A percentile compares a stretch with the other conserved stretches of the same genome.
Conservation (phyloP, 2,797 vertebrate genomes). For the Amniataba percoides region DNA sequence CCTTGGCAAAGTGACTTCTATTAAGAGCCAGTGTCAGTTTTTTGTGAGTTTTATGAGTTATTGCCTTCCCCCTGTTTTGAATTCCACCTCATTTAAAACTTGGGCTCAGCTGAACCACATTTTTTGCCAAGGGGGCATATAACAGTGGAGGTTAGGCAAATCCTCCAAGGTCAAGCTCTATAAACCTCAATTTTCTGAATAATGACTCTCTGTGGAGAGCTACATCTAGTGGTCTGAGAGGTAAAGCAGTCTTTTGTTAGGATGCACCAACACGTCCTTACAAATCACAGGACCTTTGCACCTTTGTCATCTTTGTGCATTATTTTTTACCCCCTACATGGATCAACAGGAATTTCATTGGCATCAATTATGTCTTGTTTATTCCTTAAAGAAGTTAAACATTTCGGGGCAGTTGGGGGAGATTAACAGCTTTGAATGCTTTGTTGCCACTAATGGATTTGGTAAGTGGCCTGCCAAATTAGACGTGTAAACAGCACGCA, state of each 20-base stretch:
- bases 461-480: constrained; percentile 48
- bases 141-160: constrained; percentile 44
- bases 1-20: constrained; percentile 9
- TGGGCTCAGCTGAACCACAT: constrained; percentile 12
- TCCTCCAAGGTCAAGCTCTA: constrained; percentile 47
- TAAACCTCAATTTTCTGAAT: constrained; percentile 54
- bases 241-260: constrained; percentile 12
- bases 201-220: constrained; percentile 31
- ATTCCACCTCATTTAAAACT: constrained; percentile 45
- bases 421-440: constrained; percentile 56
- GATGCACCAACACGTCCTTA: constrained; percentile 16
- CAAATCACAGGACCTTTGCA: constrained; percentile 31
- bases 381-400: constrained; percentile 14
- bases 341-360: constrained; percentile 4
- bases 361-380: constrained; percentile 9
- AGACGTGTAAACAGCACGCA: constrained; percentile 54
- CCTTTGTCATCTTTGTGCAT: background rate
- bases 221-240: background rate
- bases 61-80: constrained; percentile 42
- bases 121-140: constrained; percentile 36
- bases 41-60: constrained; percentile 12
- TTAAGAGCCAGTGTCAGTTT: constrained; percentile 11
- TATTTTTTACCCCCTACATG: background rate
- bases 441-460: constrained; percentile 56
- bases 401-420: constrained; percentile 28